Evolutionary conservation across 2,888 invertebrate species (phyloP).

Genomic region (Oscheius sp.): DNA sequence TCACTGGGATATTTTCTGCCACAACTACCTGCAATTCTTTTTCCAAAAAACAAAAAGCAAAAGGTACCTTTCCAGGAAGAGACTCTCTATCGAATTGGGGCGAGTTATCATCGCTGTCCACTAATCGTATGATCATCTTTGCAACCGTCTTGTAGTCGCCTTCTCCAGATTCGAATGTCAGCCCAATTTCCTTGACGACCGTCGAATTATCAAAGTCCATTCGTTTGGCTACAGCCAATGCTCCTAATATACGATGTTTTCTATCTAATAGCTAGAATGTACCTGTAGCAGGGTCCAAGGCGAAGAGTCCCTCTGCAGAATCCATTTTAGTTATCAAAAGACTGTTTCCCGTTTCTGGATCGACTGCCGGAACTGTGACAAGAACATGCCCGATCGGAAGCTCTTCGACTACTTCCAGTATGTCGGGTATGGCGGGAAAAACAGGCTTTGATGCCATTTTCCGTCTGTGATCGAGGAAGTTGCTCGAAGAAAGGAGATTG

Average conservation of each 20-base stretch:
- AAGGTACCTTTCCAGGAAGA: slow-evolving; percentile 36
- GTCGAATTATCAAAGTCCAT: slow-evolving; percentile 55
- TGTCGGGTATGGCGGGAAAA: slow-evolving; percentile 40
- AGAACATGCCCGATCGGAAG: slow-evolving; percentile 50
- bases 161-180: slow-evolving; percentile 52
- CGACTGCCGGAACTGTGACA: slow-evolving; percentile 55
- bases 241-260: slow-evolving; percentile 17
- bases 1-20: slow-evolving; percentile 51
- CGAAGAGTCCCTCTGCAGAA: slow-evolving; percentile 43
- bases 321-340: slow-evolving; percentile 28
- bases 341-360: slow-evolving; percentile 39
- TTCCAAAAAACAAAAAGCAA: no score
- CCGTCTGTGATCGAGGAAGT: slow-evolving; percentile 34
- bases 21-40: slow-evolving; percentile 42
- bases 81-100: slow-evolving; percentile 44
- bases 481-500: slow-evolving; percentile 38
- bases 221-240: slow-evolving; percentile 39
- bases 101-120: slow-evolving; percentile 60
- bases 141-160: slow-evolving; percentile 42
- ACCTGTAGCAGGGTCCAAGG: slow-evolving; percentile 42
- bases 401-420: slow-evolving; percentile 48
- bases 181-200: slow-evolving; percentile 22
- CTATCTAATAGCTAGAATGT: background rate
- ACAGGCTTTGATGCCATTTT: slow-evolving; percentile 40
- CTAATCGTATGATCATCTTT: slow-evolving; percentile 42